A percentile compares a stretch with the other conserved stretches of the same genome.
Conservation (phyloP, 2,113 vertebrate genomes). For the Tautogolabrus adspersus region DNA sequence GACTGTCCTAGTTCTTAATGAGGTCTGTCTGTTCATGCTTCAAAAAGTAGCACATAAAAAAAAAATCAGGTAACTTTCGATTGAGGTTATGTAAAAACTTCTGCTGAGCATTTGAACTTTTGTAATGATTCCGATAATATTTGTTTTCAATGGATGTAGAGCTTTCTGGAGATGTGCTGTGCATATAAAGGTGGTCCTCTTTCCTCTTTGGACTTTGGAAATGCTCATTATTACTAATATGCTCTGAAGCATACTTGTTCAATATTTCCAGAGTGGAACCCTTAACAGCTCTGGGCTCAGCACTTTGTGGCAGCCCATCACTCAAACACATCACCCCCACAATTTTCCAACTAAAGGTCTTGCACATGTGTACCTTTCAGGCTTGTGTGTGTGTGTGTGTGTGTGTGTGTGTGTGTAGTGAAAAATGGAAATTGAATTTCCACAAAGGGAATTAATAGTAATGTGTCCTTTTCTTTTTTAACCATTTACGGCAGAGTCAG, state of each 20-base stretch:
- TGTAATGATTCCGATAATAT: not conserved
- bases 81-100: not conserved
- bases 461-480: not conserved
- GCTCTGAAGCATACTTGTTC: not conserved
- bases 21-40: not conserved
- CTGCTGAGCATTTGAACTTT: not conserved
- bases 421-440: not conserved
- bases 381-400: not conserved
- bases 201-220: not conserved
- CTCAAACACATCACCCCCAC: not conserved
- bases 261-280: not conserved
- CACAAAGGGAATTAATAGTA: not conserved
- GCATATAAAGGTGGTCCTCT: not conserved
- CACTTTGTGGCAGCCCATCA: not conserved
- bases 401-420: not conserved
- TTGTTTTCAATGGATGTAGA: not conserved
- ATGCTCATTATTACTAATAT: not conserved
- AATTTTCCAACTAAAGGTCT: not conserved
- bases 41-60: slow-evolving; percentile 6
- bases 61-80: slow-evolving; percentile 3
- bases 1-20: slow-evolving; percentile 31
- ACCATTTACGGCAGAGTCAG: not conserved
- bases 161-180: not conserved
- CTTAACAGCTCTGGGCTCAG: too few relatives aligned
- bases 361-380: not conserved